phyloP scores from a whole-genome alignment of 2,888 invertebrate genomes.

The Pegoplata infirma region DNA sequence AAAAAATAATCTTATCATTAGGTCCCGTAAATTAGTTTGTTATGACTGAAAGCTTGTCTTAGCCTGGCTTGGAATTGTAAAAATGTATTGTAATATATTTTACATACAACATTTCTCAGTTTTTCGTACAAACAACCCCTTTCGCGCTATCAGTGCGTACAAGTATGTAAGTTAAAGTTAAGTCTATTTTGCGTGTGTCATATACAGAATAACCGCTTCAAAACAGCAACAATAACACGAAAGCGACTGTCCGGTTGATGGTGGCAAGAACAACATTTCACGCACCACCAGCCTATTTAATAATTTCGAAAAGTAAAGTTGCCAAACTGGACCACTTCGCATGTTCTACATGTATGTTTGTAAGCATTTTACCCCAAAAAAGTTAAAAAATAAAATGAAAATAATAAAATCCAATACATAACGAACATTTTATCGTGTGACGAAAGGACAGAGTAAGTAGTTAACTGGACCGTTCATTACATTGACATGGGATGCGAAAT shows the following conservation, averaged over 20 bases:
- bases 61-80: no score
- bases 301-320: conserved; percentile 53
- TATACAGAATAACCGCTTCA: neutral
- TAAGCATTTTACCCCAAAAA: conserved; percentile 19
- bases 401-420: conserved; percentile 28
- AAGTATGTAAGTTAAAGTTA: conserved; percentile 11
- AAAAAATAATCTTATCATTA: no score
- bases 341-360: conserved; percentile 2
- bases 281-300: conserved; percentile 60
- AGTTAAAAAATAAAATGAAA: neutral
- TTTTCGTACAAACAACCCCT: conserved; percentile 32
- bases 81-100: no score
- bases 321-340: conserved; percentile 55
- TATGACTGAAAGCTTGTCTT: no score
- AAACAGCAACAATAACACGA: conserved; percentile 3
- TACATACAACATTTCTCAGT: no score
- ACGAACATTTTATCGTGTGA: conserved; percentile 22
- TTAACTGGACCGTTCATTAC: conserved; percentile 56
- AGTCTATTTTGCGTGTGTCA: neutral
- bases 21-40: no score
- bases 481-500: conserved; percentile 57
- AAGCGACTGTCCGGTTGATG: conserved; percentile 30
- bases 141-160: conserved; percentile 40
- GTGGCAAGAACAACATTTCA: conserved; percentile 54
- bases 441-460: conserved; percentile 45